Conservation (phyloP, 2,888 invertebrate genomes). For the Himalopsyche tibetana region DNA sequence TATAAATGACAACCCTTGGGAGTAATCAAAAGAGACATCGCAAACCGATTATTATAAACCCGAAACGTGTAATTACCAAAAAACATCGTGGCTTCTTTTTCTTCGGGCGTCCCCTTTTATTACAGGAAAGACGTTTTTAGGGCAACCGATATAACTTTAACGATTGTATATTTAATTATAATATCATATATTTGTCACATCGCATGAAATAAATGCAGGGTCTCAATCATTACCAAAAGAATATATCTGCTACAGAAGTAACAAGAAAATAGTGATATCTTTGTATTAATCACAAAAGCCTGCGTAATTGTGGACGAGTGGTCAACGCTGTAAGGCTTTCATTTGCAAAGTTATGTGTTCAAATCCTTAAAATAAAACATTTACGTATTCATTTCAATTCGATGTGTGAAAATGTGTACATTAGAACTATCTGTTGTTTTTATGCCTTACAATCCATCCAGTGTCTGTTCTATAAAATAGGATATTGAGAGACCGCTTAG, state of each 20-base stretch:
- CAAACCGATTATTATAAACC: conserved; percentile 36
- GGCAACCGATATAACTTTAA: conserved; percentile 7
- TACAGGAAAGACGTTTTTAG: conserved; percentile 17
- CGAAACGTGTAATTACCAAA: conserved; percentile 36
- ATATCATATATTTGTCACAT: conserved; percentile 40
- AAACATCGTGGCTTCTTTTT: conserved; percentile 25
- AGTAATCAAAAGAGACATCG: conserved; percentile 31
- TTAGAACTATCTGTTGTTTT: no score
- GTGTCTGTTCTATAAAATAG: no score
- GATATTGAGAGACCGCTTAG: no score
- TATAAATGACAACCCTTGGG: conserved; percentile 11
- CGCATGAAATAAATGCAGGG: not conserved
- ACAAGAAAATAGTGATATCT: no score
- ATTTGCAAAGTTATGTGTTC: no score
- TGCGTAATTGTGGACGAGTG: no score
- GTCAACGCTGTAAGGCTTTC: no score
- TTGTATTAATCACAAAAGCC: no score
- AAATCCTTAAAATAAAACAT: no score
- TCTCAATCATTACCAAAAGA: not conserved
- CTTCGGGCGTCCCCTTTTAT: conserved; percentile 14
- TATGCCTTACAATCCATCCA: no score
- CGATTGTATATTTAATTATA: conserved; percentile 27
- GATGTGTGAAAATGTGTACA: no score
- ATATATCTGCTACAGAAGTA: not conserved
- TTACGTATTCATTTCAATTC: no score